phyloP scores from a whole-genome alignment of 2,113 vertebrate species.

The Scartelaos histophorus region DNA sequence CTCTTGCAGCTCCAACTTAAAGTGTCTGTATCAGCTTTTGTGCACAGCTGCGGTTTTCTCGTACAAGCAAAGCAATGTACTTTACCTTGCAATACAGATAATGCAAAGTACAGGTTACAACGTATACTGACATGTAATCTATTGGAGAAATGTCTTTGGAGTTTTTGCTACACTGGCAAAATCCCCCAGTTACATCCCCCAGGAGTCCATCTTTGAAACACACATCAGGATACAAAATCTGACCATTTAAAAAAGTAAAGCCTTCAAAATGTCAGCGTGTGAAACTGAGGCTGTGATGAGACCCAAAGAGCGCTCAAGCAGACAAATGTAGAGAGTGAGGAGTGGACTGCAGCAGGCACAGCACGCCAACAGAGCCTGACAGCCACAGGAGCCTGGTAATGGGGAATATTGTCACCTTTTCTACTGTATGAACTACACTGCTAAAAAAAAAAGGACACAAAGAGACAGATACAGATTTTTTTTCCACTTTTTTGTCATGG shows the following conservation, averaged over 20 bases:
- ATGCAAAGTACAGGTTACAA: constrained; percentile 1
- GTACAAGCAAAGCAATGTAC: constrained; percentile 21
- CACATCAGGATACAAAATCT: constrained; percentile 45
- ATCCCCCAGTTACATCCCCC: constrained; percentile 11
- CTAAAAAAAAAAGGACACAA: no score
- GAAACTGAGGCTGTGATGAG: constrained; percentile 48
- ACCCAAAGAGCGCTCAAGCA: constrained; percentile 45
- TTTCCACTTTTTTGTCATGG: no score
- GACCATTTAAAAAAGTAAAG: constrained; percentile 38
- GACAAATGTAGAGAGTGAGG: constrained; percentile 51
- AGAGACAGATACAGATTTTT: no score
- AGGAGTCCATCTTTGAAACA: constrained; percentile 33
- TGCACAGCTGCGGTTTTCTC: constrained; percentile 38
- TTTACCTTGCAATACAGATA: background rate
- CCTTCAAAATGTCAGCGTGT: constrained; percentile 40
- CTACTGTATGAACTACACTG: no score
- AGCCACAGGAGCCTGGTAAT: background rate
- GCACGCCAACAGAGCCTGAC: constrained; percentile 34
- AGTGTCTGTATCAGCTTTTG: constrained; percentile 45
- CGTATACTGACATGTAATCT: constrained; percentile 9
- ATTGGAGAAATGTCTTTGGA: constrained; percentile 10
- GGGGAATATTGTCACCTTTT: no score
- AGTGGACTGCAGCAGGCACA: constrained; percentile 53
- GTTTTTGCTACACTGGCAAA: constrained; percentile 19
- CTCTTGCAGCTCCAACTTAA: constrained; percentile 44